phyloP scores from a whole-genome alignment of 2,797 vertebrate species.

The Serranus cabrilla region DNA sequence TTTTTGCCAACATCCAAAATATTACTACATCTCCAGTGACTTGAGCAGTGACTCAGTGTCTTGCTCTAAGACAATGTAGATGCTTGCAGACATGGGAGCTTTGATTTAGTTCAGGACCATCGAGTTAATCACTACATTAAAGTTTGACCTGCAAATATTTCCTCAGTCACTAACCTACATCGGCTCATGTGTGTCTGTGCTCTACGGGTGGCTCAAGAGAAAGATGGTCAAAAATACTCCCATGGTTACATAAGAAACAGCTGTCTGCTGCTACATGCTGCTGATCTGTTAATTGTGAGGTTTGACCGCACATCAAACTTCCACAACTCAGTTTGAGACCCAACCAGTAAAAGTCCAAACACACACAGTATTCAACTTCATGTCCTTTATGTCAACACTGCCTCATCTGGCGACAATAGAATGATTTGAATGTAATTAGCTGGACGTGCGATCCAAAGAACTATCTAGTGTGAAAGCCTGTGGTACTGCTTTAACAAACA shows the following conservation, averaged over 20 bases:
- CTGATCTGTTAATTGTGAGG: neutral
- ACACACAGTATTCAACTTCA: neutral
- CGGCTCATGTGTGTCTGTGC: no score
- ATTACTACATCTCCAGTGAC: no score
- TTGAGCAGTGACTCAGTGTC: no score
- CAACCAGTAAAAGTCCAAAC: neutral
- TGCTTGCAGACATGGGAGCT: no score
- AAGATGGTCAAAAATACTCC: neutral
- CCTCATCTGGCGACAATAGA: neutral
- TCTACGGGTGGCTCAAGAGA: neutral
- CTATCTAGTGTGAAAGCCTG: neutral
- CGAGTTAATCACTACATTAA: no score
- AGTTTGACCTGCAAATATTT: no score
- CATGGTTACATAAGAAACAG: neutral
- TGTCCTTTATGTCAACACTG: neutral
- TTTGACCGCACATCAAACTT: conserved; percentile 5
- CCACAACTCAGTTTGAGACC: neutral
- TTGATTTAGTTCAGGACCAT: no score
- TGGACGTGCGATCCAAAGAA: neutral
- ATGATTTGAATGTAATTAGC: neutral
- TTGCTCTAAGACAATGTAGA: no score
- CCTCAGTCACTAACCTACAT: no score
- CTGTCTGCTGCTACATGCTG: no score
- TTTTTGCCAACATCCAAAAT: no score
- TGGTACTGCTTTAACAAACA: conserved; percentile 4